Base-by-base conservation (phyloP, 2,113 vertebrate genomes). In the Clinocottus analis region DNA sequence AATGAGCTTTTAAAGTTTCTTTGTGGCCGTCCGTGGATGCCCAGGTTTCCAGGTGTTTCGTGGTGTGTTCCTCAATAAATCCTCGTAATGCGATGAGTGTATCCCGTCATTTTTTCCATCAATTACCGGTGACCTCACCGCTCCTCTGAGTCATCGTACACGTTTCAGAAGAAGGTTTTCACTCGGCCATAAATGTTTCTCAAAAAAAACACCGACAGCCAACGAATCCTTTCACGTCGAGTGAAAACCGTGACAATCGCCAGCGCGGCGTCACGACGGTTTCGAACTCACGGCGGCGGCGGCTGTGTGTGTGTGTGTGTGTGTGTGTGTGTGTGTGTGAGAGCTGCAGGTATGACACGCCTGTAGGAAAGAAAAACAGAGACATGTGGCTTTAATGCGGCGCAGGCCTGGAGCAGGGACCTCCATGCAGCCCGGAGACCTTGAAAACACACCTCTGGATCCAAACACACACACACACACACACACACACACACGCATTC, bases 331-430 rank as follows among this genome's bases (percentile, higher is more conserved):
- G 68, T 21, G 19, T 35, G 71, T 56, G 4, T 23, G 53, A 63
- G 80, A 82, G 80, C 83, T 71, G 69, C 85, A 89, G 78, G 89
- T 88, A 88, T 23, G 83, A 91, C 64, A 81, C 17, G 85, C 56
- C 76, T 76, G 58, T 11, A 60, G 86, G 87, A 90, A 92, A 90
- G 86, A 91, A 86, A 90, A 90, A 91, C 87, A 87, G 3, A 35
- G 43, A 86, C 92, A 92, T 90, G 85, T 92, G 92, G 90, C 87
- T 93, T 93, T 93, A 92, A 92, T 92, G 82, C 61, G 84, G 31
- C 71, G 73, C 84, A 77, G 81, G 77, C 87, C 88, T 35, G 35
- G 35, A 83, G 80, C 82, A 29, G 56, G 69, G 88, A 89, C 88
- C 83, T 89, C 87, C 88, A n/a, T 33, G 88, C 70, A 76, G 79